Evolutionary conservation across 2,888 invertebrate genomes (phyloP), one percentile per base, ranked within the genome.

Genomic region (Apodemia zela): DNA sequence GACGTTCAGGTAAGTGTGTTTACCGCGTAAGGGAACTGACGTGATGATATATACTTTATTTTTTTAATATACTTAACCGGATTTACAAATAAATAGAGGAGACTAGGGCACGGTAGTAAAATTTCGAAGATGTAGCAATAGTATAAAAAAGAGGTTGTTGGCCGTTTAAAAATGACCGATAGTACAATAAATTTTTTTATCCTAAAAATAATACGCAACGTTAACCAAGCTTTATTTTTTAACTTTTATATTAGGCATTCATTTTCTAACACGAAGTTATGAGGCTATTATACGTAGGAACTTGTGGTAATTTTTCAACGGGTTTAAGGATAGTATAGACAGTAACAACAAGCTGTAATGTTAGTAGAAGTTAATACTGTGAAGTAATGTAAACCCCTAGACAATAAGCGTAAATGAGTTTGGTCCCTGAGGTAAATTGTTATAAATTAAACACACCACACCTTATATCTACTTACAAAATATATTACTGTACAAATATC

Each of bases 381-480:
- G 25, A 54, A 49, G 11, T 21, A 54, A 21, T 51, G 11, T 18
- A 11, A 51, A 51, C 21, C 51, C 51, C 51, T 51, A 13, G 21
- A 54, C 18, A 25, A 54, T 3, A 54, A 54, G 54, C 54, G 25
- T 54, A 15, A 15, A 54, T 54, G 29, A 54, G n/a, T 45, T 54
- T 54, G 25, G 15, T 54, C 25, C 25, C 29, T 25, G 54, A 54
- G 29, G 21, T 54, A 54, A 54, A 15, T 21, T 54, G 25, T 51
- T 51, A 64, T 66, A 66, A 63, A 67, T 69, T 80, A 80, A 82
- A 83, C 86, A 90, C 87, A 89, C 86, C 89, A 90, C 89, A 88
- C 88, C 90, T 89, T 89, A 89, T 76, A 74, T 74, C 87, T 88
- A 90, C 75, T 79, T 84, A 89, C 82, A 87, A 80, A 78, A 82